A percentile compares a stretch with the other conserved stretches of the same genome.
These are phyloP conservation scores for Nebria ingens DNA, from an alignment of 1,140 invertebrate genomes.

Conservation along the genomic window DNA sequence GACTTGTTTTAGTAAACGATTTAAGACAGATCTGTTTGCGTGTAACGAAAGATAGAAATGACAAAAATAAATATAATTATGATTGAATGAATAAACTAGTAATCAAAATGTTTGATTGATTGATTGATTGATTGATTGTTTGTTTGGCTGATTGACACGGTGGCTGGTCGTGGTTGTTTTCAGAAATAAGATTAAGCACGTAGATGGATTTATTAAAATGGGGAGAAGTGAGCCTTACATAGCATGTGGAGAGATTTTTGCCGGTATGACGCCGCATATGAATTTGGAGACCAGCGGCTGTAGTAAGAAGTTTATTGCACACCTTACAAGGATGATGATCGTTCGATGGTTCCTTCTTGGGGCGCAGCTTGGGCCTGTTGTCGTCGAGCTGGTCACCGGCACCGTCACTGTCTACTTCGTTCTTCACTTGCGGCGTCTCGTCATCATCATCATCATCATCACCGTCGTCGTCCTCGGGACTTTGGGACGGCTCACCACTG, in stretches of 20 bases:
- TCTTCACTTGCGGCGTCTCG: background rate
- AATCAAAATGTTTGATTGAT: background rate
- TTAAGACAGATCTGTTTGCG: constrained; percentile 28
- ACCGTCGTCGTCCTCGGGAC: background rate
- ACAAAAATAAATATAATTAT: no score
- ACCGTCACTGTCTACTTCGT: constrained; percentile 17
- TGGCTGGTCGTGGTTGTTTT: background rate
- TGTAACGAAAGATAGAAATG: constrained; percentile 2
- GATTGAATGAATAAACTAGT: no score
- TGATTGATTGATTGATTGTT: no score
- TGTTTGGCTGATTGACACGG: no score
- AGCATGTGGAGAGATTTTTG: constrained; percentile 23
- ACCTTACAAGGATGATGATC: constrained; percentile 23
- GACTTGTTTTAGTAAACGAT: constrained; percentile 28
- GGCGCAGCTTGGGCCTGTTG: constrained; percentile 1
- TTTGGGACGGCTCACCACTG: background rate
- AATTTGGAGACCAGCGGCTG: constrained; percentile 25
- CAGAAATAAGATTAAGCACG: no score
- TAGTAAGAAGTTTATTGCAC: constrained; percentile 27
- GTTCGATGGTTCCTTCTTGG: background rate
- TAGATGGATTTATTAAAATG: constrained; percentile 5
- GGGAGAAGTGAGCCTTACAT: constrained; percentile 17
- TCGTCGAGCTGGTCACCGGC: constrained; percentile 14
- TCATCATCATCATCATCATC: background rate
- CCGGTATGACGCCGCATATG: constrained; percentile 28